Percentiles rank a stretch among this genome's conserved stretches.
These are phyloP conservation scores for Lacanobia oleracea DNA, from an alignment of 2,888 invertebrate species.

Conservation along the genomic window DNA sequence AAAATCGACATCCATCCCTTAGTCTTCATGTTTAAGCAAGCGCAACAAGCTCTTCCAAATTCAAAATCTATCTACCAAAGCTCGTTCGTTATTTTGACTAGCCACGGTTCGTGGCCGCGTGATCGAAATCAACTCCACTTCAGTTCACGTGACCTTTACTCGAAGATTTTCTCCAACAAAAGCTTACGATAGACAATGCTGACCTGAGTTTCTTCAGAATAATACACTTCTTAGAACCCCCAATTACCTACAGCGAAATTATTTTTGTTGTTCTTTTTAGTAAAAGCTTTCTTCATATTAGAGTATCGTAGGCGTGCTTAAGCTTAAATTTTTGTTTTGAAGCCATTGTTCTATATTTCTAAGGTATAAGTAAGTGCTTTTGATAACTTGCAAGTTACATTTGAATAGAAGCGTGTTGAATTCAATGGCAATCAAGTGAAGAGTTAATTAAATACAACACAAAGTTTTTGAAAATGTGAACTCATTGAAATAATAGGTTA, in stretches of 20 bases:
- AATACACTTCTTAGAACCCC: conserved; percentile 31
- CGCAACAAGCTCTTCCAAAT: not conserved
- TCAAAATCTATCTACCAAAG: not conserved
- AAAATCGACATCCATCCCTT: not conserved
- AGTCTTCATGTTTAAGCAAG: not conserved
- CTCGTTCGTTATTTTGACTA: conserved; percentile 8
- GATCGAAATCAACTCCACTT: conserved; percentile 21
- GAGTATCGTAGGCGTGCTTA: not conserved
- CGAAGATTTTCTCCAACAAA: conserved; percentile 32
- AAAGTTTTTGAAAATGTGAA: not conserved
- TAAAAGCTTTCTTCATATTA: conserved; percentile 17
- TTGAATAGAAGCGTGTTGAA: not conserved
- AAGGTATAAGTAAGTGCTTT: not conserved
- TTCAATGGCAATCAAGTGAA: not conserved
- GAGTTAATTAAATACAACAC: not conserved
- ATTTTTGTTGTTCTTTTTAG: conserved; percentile 17
- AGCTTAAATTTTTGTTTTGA: not conserved
- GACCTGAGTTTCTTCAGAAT: conserved; percentile 29
- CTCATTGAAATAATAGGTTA: not conserved
- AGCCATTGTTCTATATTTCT: not conserved
- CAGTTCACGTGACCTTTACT: conserved; percentile 39
- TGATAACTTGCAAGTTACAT: not conserved
- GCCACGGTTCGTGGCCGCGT: conserved; percentile 2
- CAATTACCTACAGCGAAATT: conserved; percentile 17
- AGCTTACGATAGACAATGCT: conserved; percentile 36